These are phyloP conservation scores for Parthenolecanium corni DNA, from an alignment of 2,888 invertebrate species.

Conservation along the genomic window DNA sequence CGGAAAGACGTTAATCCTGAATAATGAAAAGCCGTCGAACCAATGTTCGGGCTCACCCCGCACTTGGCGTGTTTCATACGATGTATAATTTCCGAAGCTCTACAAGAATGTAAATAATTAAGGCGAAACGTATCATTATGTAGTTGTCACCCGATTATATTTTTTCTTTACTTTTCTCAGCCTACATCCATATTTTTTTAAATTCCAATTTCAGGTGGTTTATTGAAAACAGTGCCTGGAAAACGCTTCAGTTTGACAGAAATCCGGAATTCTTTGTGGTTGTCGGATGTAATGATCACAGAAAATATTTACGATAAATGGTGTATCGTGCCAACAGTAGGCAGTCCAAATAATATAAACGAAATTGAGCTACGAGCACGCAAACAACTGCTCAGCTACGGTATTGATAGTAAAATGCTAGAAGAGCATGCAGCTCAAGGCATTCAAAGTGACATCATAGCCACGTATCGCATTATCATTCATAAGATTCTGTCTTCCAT, in stretches of 20 bases:
- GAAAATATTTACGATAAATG: conserved; percentile 33
- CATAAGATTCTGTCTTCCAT: conserved; percentile 41
- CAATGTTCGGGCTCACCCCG: not conserved
- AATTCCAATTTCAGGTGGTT: conserved; percentile 39
- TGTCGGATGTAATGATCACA: conserved; percentile 39
- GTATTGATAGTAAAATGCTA: conserved; percentile 49
- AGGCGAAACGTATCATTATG: not conserved
- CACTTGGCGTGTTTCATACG: not conserved
- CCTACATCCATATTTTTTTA: not conserved
- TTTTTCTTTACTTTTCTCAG: not conserved
- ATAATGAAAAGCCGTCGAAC: no score
- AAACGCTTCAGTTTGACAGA: conserved; percentile 43
- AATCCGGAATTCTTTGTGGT: conserved; percentile 46
- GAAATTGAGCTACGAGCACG: conserved; percentile 34
- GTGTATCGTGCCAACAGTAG: conserved; percentile 37
- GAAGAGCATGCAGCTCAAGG: conserved; percentile 46
- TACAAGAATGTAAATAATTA: not conserved
- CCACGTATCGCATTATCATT: conserved; percentile 57
- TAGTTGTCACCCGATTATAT: not conserved
- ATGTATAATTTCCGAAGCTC: no score
- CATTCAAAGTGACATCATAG: conserved; percentile 53
- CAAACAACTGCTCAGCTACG: conserved; percentile 43
- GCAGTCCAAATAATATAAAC: conserved; percentile 33
- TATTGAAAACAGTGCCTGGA: conserved; percentile 42
- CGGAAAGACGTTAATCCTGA: no score